phyloP scores from a whole-genome alignment of 2,797 vertebrate genomes.

The Thamnophis elegans region DNA sequence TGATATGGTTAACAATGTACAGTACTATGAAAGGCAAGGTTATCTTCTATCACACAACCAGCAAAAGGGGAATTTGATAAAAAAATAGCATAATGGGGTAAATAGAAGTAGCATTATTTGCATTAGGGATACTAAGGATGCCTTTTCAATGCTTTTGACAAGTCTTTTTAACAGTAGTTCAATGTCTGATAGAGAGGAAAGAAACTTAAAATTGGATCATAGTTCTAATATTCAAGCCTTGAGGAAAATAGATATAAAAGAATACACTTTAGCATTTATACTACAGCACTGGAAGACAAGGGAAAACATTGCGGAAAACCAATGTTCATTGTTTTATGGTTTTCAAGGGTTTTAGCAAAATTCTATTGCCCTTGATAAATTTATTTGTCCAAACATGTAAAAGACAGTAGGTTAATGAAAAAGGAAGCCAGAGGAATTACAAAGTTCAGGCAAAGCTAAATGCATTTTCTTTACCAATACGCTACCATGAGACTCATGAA shows the following conservation, averaged over 20 bases:
- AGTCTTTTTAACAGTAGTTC: slow-evolving; percentile 53
- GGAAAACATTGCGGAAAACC: neutral
- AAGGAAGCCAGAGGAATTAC: neutral
- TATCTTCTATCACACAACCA: slow-evolving; percentile 38
- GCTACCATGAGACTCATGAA: neutral
- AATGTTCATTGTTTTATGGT: neutral
- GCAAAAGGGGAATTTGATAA: slow-evolving; percentile 41
- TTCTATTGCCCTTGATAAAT: neutral
- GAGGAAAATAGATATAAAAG: slow-evolving; percentile 19
- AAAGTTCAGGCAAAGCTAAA: neutral
- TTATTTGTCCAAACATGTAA: neutral
- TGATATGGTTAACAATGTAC: slow-evolving; percentile 31
- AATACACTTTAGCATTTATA: neutral
- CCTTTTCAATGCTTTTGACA: slow-evolving; percentile 54
- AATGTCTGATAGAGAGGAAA: slow-evolving; percentile 47
- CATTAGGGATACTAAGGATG: slow-evolving; percentile 29
- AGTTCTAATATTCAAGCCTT: slow-evolving; percentile 30
- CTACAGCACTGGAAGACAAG: neutral
- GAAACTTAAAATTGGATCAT: slow-evolving; percentile 16
- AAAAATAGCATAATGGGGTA: slow-evolving; percentile 40
- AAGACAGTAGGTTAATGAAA: neutral
- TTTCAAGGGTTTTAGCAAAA: neutral
- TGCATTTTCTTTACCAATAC: neutral
- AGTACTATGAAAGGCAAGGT: slow-evolving; percentile 5
- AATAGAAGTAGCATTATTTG: slow-evolving; percentile 23